Conservation (phyloP, 2,113 vertebrate species). For the Aix galericulata region DNA sequence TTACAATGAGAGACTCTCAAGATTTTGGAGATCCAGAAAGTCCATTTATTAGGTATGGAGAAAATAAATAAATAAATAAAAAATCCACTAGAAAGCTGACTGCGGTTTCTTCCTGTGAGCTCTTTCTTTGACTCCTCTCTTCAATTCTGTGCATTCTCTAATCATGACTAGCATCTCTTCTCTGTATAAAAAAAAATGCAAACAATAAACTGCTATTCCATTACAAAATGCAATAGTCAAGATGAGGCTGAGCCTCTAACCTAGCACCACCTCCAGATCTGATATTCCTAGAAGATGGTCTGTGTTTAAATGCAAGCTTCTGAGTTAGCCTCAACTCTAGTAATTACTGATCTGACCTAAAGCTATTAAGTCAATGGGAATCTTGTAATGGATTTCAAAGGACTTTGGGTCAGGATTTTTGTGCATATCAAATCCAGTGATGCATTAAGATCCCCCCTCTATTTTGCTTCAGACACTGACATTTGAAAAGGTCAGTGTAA, state of each 20-base stretch:
- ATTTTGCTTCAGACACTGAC: slow-evolving; percentile 33
- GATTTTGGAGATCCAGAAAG: neutral
- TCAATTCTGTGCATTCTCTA: neutral
- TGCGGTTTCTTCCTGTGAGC: neutral
- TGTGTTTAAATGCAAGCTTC: neutral
- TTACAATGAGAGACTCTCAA: slow-evolving; percentile 3
- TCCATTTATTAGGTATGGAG: neutral
- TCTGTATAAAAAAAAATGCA: neutral
- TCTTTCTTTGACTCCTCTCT: neutral
- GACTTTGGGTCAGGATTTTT: neutral
- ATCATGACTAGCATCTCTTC: neutral
- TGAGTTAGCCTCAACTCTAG: neutral
- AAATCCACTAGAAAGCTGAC: neutral
- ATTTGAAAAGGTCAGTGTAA: slow-evolving; percentile 47
- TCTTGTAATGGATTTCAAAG: neutral
- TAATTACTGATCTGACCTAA: neutral
- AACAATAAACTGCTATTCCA: neutral
- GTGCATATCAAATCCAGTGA: neutral
- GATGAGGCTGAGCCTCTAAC: neutral
- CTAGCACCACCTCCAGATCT: neutral
- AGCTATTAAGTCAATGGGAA: neutral
- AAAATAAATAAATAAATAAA: neutral
- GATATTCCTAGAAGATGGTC: neutral
- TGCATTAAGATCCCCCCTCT: neutral
- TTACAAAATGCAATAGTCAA: neutral